A percentile compares a stretch with the other conserved stretches of the same genome.
Evolutionary conservation across 2,113 vertebrate genomes (phyloP).

Genomic region (Oreotrochilus melanogaster): DNA sequence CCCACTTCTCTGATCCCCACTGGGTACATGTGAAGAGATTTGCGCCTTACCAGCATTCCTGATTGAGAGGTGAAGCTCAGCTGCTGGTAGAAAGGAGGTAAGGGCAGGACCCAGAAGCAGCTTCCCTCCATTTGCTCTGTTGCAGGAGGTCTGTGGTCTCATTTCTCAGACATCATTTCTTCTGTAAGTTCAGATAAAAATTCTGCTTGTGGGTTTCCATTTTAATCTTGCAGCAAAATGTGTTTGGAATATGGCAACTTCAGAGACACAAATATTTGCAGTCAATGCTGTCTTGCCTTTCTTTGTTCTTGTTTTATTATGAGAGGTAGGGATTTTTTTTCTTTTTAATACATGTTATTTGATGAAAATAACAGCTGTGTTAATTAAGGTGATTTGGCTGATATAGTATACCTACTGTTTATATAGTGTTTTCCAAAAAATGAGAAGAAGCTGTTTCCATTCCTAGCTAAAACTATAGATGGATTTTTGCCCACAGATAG

Average conservation of each 20-base stretch:
- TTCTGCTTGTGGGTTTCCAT: not conserved
- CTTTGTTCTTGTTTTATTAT: not conserved
- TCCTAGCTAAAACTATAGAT: fast-evolving
- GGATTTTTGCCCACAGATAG: not conserved
- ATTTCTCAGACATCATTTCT: fast-evolving
- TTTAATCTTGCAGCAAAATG: not conserved
- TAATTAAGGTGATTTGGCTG: not conserved
- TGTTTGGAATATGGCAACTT: not conserved
- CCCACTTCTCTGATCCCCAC: not conserved
- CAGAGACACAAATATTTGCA: not conserved
- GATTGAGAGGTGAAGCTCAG: not conserved
- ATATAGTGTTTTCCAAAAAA: not conserved
- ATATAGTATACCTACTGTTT: fast-evolving
- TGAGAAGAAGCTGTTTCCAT: not conserved
- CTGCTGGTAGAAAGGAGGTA: not conserved
- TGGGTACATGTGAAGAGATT: not conserved
- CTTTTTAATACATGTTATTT: too few species aligned
- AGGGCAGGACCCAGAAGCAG: too few species aligned
- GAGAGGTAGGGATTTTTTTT: not conserved
- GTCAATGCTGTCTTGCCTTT: not conserved
- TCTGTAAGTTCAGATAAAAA: not conserved
- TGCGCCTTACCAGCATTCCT: not conserved
- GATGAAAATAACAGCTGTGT: fast-evolving
- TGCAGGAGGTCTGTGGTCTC: fast-evolving
- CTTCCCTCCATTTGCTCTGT: not conserved